Base-by-base conservation (phyloP, 2,113 vertebrate genomes). In the Onychostruthus taczanowskii region DNA sequence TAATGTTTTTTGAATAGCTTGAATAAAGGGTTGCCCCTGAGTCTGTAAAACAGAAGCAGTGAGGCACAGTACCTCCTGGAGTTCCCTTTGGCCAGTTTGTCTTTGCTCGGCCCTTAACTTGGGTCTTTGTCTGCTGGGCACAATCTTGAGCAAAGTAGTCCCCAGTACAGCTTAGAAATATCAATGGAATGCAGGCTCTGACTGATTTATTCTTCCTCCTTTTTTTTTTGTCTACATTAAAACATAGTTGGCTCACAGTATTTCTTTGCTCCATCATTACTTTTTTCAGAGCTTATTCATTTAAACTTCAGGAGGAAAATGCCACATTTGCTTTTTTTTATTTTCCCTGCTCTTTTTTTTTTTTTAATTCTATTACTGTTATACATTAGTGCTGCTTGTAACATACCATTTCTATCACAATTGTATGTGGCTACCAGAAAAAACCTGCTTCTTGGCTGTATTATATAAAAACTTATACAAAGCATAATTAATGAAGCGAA, bases 1-100 rank as follows among this genome's bases (percentile, higher is more conserved):
- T 97, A 94, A 91, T 92, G 95, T 84, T 94, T 88, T 92, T 87
- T 95, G 88, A 97, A 95, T 91, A 92, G 90, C 72, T 92, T 79
- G 68, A 96, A 92, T 93, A 88, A 93, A 94, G 80, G 68, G 79
- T 72, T 93, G 68, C 84, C 79, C 79, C 47, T n/a, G 66, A 87
- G 85, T 87, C 87, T 90, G 92, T 92, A 89, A 95, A 95, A 93
- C 88, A 95, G 94, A 82, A 93, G 69, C 88, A 95, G 52, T 64
- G 77, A 94, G 74, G 74, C 91, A 91, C 91, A 75, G 73, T 89
- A 90, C 87, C 92, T 95, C 96, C 89, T 75, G 58, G 81, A 91
- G 84, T 64, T 93, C 81, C 72, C 84, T 89, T 90, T 89, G 90
- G 80, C 39, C 87, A 56, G 46, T 94, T 90, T 89, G 81, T 92